Percentiles rank a stretch among this genome's conserved stretches.
These are phyloP conservation scores for Phalera bucephala DNA, from an alignment of 2,888 invertebrate species.

Conservation along the genomic window DNA sequence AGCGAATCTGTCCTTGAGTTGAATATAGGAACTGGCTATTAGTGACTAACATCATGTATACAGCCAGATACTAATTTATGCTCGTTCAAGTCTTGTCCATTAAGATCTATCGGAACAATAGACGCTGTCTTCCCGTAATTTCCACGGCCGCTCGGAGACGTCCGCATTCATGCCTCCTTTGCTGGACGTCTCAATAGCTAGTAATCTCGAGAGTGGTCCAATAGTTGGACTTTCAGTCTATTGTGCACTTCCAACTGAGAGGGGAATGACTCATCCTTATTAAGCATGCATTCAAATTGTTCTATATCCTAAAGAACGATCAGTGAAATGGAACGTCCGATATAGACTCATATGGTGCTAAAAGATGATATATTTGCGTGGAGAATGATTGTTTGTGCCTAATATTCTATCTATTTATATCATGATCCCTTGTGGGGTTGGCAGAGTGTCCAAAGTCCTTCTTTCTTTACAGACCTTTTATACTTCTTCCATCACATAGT, in stretches of 20 bases:
- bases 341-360: conserved; percentile 5
- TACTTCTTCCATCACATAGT: too few species aligned
- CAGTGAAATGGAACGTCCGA: conserved; percentile 1
- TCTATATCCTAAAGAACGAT: conserved; percentile 2
- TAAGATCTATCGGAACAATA: conserved; percentile 20
- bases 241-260: conserved; percentile 26
- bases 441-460: too few species aligned
- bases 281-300: conserved; percentile 8
- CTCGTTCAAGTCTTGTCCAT: not conserved
- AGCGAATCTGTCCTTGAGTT: too few species aligned
- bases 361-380: conserved; percentile 12
- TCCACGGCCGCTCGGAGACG: conserved; percentile 24
- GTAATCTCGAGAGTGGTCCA: conserved; percentile 49
- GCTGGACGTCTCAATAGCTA: conserved; percentile 44
- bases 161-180: conserved; percentile 30
- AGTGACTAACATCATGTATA: too few species aligned
- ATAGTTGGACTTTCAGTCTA: conserved; percentile 27
- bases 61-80: not conserved
- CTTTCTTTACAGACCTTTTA: too few species aligned
- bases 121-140: conserved; percentile 29
- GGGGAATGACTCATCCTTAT: conserved; percentile 21
- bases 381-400: not conserved
- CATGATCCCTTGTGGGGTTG: too few species aligned
- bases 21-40: too few species aligned
- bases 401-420: too few species aligned